phyloP scores from a whole-genome alignment of 1,140 invertebrate genomes.

The Eumeta japonica region DNA sequence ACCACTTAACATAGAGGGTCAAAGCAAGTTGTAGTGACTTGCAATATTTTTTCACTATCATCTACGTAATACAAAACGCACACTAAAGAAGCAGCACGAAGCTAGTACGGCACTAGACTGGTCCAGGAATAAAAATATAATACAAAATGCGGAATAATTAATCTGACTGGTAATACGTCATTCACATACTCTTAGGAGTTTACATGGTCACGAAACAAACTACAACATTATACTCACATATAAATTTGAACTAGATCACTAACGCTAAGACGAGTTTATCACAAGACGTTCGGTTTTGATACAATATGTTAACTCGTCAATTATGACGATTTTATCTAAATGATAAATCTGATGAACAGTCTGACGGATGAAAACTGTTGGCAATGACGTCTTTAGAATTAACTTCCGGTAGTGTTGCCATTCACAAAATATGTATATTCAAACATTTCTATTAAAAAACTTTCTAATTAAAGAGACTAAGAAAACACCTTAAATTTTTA shows the following conservation, averaged over 20 bases:
- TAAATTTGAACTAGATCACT: constrained; percentile 50
- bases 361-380: background rate
- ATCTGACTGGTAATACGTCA: constrained; percentile 48
- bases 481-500: background rate
- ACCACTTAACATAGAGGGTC: constrained; percentile 31
- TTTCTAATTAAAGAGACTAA: background rate
- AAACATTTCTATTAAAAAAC: background rate
- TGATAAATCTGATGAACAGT: constrained; percentile 41
- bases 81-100: constrained; percentile 10
- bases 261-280: constrained; percentile 46
- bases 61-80: constrained; percentile 17
- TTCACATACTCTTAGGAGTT: constrained; percentile 40
- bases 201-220: constrained; percentile 21
- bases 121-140: constrained; percentile 22
- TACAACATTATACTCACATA: constrained; percentile 41
- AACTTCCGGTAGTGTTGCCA: constrained; percentile 1
- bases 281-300: constrained; percentile 42
- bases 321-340: constrained; percentile 37
- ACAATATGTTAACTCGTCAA: constrained; percentile 42
- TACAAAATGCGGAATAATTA: constrained; percentile 41
- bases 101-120: constrained; percentile 15
- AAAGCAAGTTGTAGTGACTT: constrained; percentile 34
- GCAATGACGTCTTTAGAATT: constrained; percentile 6
- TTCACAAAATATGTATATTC: background rate
- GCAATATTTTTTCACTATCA: constrained; percentile 28